A percentile compares a stretch with the other conserved stretches of the same genome.
Conservation (phyloP, 2,797 vertebrate species). For the Cyclopterus lumpus region DNA sequence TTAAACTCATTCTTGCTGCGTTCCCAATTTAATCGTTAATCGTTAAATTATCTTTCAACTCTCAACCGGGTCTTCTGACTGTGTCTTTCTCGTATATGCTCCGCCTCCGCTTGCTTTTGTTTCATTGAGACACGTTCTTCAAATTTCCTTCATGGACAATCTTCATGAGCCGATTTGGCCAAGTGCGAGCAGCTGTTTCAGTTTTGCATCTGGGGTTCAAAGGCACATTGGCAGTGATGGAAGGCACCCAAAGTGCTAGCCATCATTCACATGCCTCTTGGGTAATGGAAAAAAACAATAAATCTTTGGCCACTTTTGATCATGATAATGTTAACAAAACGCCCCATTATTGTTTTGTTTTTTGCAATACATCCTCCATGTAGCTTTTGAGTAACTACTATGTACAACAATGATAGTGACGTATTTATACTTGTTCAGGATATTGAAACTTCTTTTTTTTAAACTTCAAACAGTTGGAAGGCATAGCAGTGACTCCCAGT, state of each 20-base stretch:
- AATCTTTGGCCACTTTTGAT: not conserved
- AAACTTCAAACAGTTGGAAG: conserved; percentile 79
- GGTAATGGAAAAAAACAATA: not conserved
- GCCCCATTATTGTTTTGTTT: not conserved
- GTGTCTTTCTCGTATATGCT: not conserved
- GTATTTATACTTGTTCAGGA: conserved; percentile 60
- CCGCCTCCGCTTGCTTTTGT: not conserved
- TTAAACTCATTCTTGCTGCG: not conserved
- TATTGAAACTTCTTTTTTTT: conserved; percentile 65
- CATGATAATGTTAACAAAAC: conserved; percentile 7
- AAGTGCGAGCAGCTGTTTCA: not conserved
- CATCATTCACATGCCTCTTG: not conserved
- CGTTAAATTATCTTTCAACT: conserved; percentile 25
- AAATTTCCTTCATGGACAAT: not conserved
- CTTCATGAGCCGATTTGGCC: conserved; percentile 7
- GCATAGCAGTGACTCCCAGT: conserved; percentile 66
- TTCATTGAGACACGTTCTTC: not conserved
- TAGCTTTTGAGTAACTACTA: conserved; percentile 30
- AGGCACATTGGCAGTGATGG: not conserved
- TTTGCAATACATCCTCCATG: conserved; percentile 3
- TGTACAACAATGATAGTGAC: conserved; percentile 37
- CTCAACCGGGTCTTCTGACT: not conserved
- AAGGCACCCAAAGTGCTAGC: not conserved
- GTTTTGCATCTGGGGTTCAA: not conserved
- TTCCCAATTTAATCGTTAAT: conserved; percentile 1